Evolutionary conservation across 2,888 invertebrate genomes (phyloP), one percentile per base, ranked within the genome.

Genomic region (Corbicula japonica): DNA sequence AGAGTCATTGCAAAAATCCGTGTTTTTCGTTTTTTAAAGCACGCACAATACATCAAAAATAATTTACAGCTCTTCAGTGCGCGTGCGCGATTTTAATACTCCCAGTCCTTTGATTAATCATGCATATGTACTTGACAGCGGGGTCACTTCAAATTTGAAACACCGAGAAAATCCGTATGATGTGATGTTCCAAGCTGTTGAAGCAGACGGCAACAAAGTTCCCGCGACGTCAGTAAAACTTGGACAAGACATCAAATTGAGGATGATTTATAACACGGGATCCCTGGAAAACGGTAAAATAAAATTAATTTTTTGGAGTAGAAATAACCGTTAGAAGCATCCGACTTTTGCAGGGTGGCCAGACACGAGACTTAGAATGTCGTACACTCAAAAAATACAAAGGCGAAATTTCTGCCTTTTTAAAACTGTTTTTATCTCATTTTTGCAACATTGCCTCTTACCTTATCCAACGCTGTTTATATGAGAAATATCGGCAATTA

Each of bases 161-260:
- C 65, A 65, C 21, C 8, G 23, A 6, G 50, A 50, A 1, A 65
- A 65, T 18, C 52, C 65, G n/a, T 52, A 12, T 10, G 65, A 46
- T 18, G 38, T 65, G 2, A 50, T 23, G 38, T 50, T 52, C 10
- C 65, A 65, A 21, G 65, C 44, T 50, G 50, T 65, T 35, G 50
- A 50, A 26, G 50, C 65, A 26, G 35, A 50, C 18, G 65, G 35
- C 2, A 50, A 12, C n/a, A 46, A 35, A n/a, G 23, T 52, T 18
- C 65, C 65, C 0, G 52, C 26, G 3, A 50, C 30, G 26, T 52
- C 35, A 4, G 52, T 52, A 12, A 0, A 34, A 10, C 15, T 50
- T 5, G 65, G 52, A 34, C 65, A 65, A 65, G 52, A 65, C 10
- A 52, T 65, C n/a, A 35, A 23, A 50, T 52, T 65, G 3, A 32